Percentiles rank a stretch among this genome's conserved stretches.
Evolutionary conservation across 2,797 vertebrate genomes (phyloP).

Genomic region (Chelidonichthys spinosus): DNA sequence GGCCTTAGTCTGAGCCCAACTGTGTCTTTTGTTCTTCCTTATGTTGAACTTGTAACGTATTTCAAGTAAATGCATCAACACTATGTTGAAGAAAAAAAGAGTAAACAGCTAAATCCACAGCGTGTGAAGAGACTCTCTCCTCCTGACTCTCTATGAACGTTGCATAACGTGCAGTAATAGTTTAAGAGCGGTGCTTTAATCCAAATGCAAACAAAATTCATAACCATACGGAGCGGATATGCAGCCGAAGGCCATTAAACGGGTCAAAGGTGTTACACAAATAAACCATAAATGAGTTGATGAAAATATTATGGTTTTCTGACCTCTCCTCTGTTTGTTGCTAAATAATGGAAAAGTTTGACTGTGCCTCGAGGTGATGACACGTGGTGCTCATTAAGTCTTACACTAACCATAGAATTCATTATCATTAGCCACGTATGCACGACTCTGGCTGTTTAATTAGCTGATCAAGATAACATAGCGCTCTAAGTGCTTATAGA

Average conservation of each 20-base stretch:
- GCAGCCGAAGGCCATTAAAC: slow-evolving; percentile 25
- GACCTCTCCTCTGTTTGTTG: slow-evolving; percentile 26
- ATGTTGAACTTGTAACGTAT: neutral
- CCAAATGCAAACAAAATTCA: neutral
- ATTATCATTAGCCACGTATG: slow-evolving; percentile 45
- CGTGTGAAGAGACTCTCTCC: neutral
- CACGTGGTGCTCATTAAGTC: slow-evolving; percentile 27
- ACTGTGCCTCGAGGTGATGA: slow-evolving; percentile 34
- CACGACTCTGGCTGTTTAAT: slow-evolving; percentile 39
- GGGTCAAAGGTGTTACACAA: slow-evolving; percentile 21
- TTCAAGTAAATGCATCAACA: neutral
- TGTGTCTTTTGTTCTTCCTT: neutral
- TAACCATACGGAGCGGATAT: neutral
- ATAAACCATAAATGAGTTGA: slow-evolving; percentile 6
- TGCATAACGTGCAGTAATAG: slow-evolving; percentile 4
- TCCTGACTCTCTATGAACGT: neutral
- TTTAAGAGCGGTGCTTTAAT: neutral
- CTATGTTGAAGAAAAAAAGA: neutral
- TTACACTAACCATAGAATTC: slow-evolving; percentile 25
- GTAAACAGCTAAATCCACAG: neutral
- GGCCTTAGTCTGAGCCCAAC: neutral
- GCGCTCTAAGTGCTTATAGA: slow-evolving; percentile 2
- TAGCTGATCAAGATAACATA: slow-evolving; percentile 47
- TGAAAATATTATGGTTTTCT: slow-evolving; percentile 3
- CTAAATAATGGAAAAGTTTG: slow-evolving; percentile 7